Base-by-base conservation (phyloP, 2,113 vertebrate species). In the Perca schrenkii region DNA sequence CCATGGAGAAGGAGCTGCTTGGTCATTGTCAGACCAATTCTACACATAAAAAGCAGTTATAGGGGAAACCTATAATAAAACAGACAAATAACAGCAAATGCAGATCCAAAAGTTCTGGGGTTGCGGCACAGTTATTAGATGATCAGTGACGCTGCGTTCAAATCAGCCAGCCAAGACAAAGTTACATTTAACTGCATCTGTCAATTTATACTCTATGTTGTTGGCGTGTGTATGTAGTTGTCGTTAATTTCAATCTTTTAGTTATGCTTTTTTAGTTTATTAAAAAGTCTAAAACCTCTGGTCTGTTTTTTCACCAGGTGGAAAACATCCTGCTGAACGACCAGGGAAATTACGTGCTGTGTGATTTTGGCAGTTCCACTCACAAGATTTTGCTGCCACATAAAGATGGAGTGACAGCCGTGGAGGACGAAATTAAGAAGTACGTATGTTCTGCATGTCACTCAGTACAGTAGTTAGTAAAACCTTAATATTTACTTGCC, bases 401-500 rank as follows among this genome's bases (percentile, higher is more conserved):
- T 47, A 97, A 96, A 95, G 98, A 99, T 56, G 98, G 98, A 43
- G 97, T 99, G 66, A 96, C 96, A 36, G 86, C 96, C 13, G 98
- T 99, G 89, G 98, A 99, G 94, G 98, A 99, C 77, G 98, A 99
- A 93, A 99, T 99, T 85, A 98, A 98, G 89, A 99, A 98, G 98
- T 99, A 94, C 94, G 88, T 57, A 8, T 25, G n/a, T 21, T 19
- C 36, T 4, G 2, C 69, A 58, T 7, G 60, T 53, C 31, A 10
- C 13, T 43, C 10, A 19, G 19, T 25, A 54, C 21, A 74, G 28
- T 49, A 16, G 19, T n/a, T 34, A 6, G 36, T 56, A 47, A 60
- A 73, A 46, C 36, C 8, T 8, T 28, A 60, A 60, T 19, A 25
- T 25, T 14, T 14, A 22, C 50, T 21, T 68, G 46, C 22, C 16